Percentiles rank a stretch among this genome's conserved stretches.
Conservation (phyloP, 23 tunicate species). For the Aplidium turbinatum region DNA sequence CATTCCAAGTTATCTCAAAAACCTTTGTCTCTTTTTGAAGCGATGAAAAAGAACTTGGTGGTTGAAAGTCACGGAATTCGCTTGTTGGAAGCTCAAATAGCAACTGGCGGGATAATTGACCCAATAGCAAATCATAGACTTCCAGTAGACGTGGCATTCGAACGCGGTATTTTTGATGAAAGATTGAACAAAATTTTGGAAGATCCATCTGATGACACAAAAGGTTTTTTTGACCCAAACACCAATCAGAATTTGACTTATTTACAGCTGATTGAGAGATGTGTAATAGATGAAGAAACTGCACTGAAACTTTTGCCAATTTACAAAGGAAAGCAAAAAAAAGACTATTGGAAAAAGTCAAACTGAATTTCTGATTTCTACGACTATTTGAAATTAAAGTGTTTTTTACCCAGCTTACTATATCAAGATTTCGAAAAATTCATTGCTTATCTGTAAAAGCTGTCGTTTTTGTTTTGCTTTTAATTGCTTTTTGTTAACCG, state of each 20-base stretch:
- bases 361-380: no score
- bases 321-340: conserved; percentile 38
- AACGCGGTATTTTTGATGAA: conserved; percentile 86
- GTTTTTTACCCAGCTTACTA: no score
- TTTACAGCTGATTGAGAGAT: conserved; percentile 76
- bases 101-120: conserved; percentile 97
- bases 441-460: no score
- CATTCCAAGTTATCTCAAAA: conserved; percentile 35
- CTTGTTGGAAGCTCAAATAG: conserved; percentile 85
- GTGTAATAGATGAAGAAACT: conserved; percentile 83
- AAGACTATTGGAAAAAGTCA: conserved; percentile 40
- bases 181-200: conserved; percentile 77
- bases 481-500: no score
- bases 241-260: conserved; percentile 95
- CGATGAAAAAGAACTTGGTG: conserved; percentile 74
- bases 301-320: conserved; percentile 74
- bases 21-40: conserved; percentile 83
- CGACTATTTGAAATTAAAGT: no score
- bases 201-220: conserved; percentile 91
- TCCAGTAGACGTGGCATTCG: conserved; percentile 92
- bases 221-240: conserved; percentile 97
- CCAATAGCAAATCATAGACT: conserved; percentile 90
- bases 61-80: conserved; percentile 88
- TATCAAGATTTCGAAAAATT: no score
- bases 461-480: no score